Percentiles rank a stretch among this genome's conserved stretches.
Evolutionary conservation across 2,113 vertebrate genomes (phyloP).

Genomic region (Dendropsophus ebraccatus): DNA sequence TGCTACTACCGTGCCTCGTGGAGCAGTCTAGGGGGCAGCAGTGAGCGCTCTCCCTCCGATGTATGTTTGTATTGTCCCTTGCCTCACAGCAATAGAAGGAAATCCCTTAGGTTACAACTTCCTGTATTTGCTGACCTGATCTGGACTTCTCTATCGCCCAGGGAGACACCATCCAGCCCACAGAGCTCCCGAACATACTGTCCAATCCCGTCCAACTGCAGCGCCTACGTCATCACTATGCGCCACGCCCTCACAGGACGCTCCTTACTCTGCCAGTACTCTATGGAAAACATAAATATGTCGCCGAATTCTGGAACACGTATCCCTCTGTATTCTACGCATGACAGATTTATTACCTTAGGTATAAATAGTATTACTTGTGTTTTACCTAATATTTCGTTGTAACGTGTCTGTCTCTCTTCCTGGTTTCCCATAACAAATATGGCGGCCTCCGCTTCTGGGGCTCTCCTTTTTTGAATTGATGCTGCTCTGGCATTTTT

Average conservation of each 20-base stretch:
- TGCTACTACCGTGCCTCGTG: too few species aligned
- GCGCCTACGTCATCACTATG: not conserved
- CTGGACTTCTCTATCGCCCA: not conserved
- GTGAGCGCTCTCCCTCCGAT: not conserved
- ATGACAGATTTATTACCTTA: not conserved
- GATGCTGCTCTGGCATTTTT: not conserved
- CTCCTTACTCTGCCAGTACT: not conserved
- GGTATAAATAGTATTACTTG: too few species aligned
- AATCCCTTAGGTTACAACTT: conserved; percentile 35
- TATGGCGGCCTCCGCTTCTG: not conserved
- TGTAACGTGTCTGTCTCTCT: too few species aligned
- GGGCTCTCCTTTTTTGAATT: not conserved
- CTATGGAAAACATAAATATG: not conserved
- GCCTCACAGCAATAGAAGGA: not conserved
- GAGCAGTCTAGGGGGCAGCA: too few species aligned
- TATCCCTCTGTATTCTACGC: too few species aligned
- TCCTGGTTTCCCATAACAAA: conserved; percentile 12
- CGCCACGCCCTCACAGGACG: not conserved
- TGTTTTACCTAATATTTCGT: too few species aligned
- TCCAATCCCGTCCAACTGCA: not conserved
- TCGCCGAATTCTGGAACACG: not conserved
- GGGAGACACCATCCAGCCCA: conserved; percentile 28
- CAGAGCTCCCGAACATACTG: not conserved
- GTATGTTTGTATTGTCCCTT: not conserved
- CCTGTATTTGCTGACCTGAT: conserved; percentile 47